Base-by-base conservation (phyloP, 2,113 vertebrate genomes). In the Morone chrysops region DNA sequence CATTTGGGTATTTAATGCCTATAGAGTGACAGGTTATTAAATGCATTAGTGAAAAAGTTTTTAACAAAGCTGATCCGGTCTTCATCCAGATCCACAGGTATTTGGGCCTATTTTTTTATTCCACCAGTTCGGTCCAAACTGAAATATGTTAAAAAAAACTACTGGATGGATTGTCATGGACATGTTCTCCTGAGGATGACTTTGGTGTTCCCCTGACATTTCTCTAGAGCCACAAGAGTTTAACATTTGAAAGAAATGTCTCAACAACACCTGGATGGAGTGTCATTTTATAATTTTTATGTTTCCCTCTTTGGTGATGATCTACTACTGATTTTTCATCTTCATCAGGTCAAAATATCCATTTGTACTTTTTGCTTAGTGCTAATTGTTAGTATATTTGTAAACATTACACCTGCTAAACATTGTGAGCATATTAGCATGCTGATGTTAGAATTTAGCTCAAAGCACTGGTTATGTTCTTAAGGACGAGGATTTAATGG, bases 1-100 rank as follows among this genome's bases (percentile, higher is more conserved):
- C 31, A 73, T 48, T 63, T 45, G 47, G 80, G 41, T 69, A 53
- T 83, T 45, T 63, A 48, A 22, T 47, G 16, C 4, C 8, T 66
- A 31, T 67, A 72, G 20, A 65, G 40, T 48, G 45, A 67, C 5
- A 38, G 70, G 78, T 71, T 80, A 61, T 78, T 36, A 61, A 82
- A 82, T 22, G n/a, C 54, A 80, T 86, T 66, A 61, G 20, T 66
- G 74, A 22, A 63, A 81, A 25, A 66, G 57, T 57, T 63, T 86
- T 80, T 47, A 78, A 51, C 57, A n/a, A 51, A 67, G 61, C 25
- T 50, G 18, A 69, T 75, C 48, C 48, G 56, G n/a, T 22, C 3
- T 63, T 20, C 56, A 76, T 47, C 1, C 17, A 22, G 31, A 8
- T 45, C 5, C 2, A 1, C 47, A 36, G n/a, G 17, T 45, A 56